Percentiles rank a stretch among this genome's conserved stretches.
Evolutionary conservation across 2,797 vertebrate species (phyloP).

Genomic region (Danio jaintianensis): DNA sequence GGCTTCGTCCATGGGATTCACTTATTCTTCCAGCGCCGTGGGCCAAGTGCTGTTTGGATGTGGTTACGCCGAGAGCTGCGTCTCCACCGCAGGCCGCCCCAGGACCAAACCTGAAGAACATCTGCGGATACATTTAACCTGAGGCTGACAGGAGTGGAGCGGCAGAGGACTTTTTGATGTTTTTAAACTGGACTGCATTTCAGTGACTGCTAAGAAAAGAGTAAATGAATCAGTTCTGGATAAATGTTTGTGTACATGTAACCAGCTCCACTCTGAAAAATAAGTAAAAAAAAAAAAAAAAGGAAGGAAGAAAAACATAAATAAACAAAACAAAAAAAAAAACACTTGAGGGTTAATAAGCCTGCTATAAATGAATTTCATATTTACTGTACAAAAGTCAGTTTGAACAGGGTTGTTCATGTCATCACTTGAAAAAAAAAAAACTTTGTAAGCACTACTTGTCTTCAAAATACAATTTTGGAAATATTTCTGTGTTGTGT

Average conservation of each 20-base stretch:
- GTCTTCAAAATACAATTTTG: slow-evolving; percentile 89
- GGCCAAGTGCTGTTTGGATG: slow-evolving; percentile 41
- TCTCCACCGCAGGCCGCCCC: slow-evolving; percentile 42
- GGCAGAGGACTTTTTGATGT: slow-evolving; percentile 66
- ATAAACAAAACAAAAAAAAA: slow-evolving; percentile 44
- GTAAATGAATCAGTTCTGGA: slow-evolving; percentile 66
- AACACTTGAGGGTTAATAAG: slow-evolving; percentile 63
- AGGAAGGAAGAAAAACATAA: too few relatives aligned
- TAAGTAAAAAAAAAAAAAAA: slow-evolving; percentile 28
- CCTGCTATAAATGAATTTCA: slow-evolving; percentile 73
- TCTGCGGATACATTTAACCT: slow-evolving; percentile 60
- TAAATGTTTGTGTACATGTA: slow-evolving; percentile 84
- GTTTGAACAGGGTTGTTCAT: slow-evolving; percentile 81
- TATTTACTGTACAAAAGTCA: slow-evolving; percentile 83
- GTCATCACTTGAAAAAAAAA: slow-evolving; percentile 84
- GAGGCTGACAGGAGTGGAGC: slow-evolving; percentile 60
- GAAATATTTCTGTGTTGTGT: slow-evolving; percentile 44
- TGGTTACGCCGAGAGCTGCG: slow-evolving; percentile 50
- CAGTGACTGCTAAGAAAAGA: slow-evolving; percentile 68
- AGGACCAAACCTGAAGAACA: slow-evolving; percentile 49
- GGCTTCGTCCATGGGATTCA: slow-evolving; percentile 56
- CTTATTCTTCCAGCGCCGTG: slow-evolving; percentile 62
- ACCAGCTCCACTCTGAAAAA: slow-evolving; percentile 81
- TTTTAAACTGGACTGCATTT: slow-evolving; percentile 71
- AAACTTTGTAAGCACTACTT: slow-evolving; percentile 91